phyloP scores from a whole-genome alignment of 2,797 vertebrate genomes.

The Sciurus carolinensis region DNA sequence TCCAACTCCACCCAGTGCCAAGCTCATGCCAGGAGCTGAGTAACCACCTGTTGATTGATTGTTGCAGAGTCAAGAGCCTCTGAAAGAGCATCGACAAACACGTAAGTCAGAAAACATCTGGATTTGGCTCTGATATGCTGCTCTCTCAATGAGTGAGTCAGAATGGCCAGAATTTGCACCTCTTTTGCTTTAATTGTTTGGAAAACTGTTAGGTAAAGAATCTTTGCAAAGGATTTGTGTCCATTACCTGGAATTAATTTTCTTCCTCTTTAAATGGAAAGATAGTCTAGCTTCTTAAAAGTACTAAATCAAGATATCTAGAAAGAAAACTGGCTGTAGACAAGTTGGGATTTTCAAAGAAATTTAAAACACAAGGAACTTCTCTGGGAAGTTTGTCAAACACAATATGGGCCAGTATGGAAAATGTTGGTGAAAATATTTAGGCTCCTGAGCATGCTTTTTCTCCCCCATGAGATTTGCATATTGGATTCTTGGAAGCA shows the following conservation, averaged over 20 bases:
- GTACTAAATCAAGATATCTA: not conserved
- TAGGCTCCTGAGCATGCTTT: not conserved
- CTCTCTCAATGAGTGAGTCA: not conserved
- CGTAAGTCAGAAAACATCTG: conserved; percentile 20
- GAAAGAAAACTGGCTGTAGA: not conserved
- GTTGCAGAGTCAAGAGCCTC: not conserved
- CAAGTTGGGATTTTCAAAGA: conserved; percentile 34
- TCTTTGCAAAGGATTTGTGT: conserved; percentile 33
- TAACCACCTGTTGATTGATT: conserved; percentile 11
- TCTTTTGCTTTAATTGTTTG: conserved; percentile 17
- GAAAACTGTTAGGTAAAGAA: conserved; percentile 29
- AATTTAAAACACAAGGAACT: not conserved
- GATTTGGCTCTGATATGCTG: not conserved
- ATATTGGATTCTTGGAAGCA: conserved; percentile 33
- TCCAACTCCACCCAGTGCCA: not conserved
- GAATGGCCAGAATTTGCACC: not conserved
- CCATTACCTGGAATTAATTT: conserved; percentile 43
- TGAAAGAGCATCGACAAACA: not conserved
- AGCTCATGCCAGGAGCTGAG: not conserved
- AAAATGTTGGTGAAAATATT: not conserved
- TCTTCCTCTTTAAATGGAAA: conserved; percentile 53
- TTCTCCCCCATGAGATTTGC: not conserved
- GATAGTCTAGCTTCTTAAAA: not conserved
- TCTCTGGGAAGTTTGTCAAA: conserved; percentile 18
- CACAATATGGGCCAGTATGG: not conserved